Conservation (phyloP, 2,888 invertebrate species). For the Amaurobius ferox region DNA sequence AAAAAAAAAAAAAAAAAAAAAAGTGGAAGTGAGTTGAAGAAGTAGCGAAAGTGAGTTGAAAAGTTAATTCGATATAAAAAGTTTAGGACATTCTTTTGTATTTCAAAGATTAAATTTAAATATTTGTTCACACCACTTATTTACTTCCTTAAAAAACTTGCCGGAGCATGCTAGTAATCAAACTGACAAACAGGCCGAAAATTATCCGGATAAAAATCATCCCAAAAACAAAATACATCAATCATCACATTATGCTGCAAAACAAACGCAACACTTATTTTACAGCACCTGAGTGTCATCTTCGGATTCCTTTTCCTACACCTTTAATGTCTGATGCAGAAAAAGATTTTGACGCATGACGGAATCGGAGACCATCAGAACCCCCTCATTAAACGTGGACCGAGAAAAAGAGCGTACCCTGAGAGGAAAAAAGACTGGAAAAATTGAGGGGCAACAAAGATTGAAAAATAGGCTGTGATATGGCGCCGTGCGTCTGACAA, state of each 20-base stretch:
- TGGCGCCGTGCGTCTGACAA: constrained; percentile 67
- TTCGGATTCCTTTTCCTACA: background rate
- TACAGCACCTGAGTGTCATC: constrained; percentile 7
- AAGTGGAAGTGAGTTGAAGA: too few species aligned
- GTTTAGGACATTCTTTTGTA: too few species aligned
- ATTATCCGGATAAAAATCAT: too few species aligned
- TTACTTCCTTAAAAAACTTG: too few species aligned
- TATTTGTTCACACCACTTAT: too few species aligned
- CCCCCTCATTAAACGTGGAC: constrained; percentile 45
- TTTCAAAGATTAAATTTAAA: too few species aligned
- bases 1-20: too few species aligned
- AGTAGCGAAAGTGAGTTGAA: too few species aligned
- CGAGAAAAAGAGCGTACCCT: constrained; percentile 21
- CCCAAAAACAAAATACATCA: constrained; percentile 21
- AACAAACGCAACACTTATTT: constrained; percentile 52
- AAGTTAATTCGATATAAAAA: too few species aligned
- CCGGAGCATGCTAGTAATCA: too few species aligned
- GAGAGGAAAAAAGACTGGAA: background rate
- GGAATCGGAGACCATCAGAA: constrained; percentile 49
- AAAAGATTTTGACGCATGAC: constrained; percentile 65
- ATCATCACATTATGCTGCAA: constrained; percentile 13
- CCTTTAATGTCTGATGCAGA: constrained; percentile 30
- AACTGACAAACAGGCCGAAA: too few species aligned
- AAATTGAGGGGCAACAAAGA: constrained; percentile 14
- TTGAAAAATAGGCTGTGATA: constrained; percentile 55